Base-by-base conservation (phyloP, 1,140 invertebrate genomes). In the Ostrea denselamellosa region DNA sequence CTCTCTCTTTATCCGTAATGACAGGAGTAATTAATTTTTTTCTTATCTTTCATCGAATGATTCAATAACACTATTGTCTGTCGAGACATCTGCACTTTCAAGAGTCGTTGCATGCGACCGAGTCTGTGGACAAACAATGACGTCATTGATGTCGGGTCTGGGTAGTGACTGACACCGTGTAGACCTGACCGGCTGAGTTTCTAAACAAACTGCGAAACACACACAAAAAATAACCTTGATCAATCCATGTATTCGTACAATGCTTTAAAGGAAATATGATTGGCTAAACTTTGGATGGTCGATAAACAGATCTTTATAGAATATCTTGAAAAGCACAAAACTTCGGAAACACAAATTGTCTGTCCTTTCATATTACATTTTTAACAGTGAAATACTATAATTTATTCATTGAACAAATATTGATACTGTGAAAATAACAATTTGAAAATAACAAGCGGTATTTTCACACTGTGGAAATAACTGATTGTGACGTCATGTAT, bases 11-110 rank as follows among this genome's bases (percentile, higher is more conserved):
- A 77, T 77, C 68, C 68, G 68, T 34, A 77, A 34, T 77, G 68
- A 77, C 68, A 77, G 28, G 25, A 77, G 25, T 77, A 77, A 77
- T 77, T 77, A 77, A 77, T 77, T 77, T 77, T 77, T 77, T 77
- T 34, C 68, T 77, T 77, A 77, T 77, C 68, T 77, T 4, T 14
- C 25, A 77, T 77, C 68, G 68, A 77, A 77, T 77, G 28, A 77
- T 77, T 77, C 68, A 77, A 77, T 77, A 77, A 77, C 22, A 14
- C 14, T 25, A 77, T 77, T 77, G 68, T 77, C 68, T 77, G 68
- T 77, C 58, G 10, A 62, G 58, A 17, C 12, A n/a, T 17, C 14
- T 77, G 68, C 68, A 77, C 68, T 77, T 77, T 77, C 68, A 25
- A 25, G 68, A 77, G 68, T 25, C 68, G 28, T 9, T 34, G 68